Evolutionary conservation across 1,140 invertebrate species (phyloP).

Genomic region (Drosophila quadrilineata): DNA sequence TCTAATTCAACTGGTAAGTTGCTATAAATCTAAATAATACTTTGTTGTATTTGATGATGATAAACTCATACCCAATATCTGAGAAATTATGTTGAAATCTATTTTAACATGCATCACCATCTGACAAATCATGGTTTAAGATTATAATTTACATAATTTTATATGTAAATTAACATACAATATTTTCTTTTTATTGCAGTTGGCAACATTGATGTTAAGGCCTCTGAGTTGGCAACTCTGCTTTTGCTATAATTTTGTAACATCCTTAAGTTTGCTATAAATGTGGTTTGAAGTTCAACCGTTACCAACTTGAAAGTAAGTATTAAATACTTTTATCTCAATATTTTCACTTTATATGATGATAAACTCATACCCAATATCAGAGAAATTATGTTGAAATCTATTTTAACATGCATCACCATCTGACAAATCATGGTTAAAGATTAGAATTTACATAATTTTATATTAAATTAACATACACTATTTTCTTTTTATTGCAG

Average conservation of each 20-base stretch:
- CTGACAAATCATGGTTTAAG: too few species aligned
- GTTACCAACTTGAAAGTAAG: neutral
- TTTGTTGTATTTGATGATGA: conserved; percentile 31
- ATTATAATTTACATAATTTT: neutral
- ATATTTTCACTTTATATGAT: conserved; percentile 8
- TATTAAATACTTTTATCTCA: neutral
- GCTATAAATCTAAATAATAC: too few species aligned
- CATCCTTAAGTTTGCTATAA: neutral
- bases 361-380: conserved; percentile 33
- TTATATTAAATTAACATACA: neutral
- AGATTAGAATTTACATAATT: neutral
- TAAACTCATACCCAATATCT: conserved; percentile 36
- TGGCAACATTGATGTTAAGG: too few species aligned
- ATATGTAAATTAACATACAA: neutral
- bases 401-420: conserved; percentile 45
- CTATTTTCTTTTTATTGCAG: neutral
- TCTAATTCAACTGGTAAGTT: neutral
- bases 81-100: conserved; percentile 46
- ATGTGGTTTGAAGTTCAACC: neutral
- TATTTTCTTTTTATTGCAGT: neutral
- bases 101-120: conserved; percentile 62
- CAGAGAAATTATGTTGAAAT: conserved; percentile 42
- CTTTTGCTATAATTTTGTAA: too few species aligned
- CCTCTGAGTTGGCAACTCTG: too few species aligned
- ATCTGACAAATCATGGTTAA: conserved; percentile 33